phyloP scores from a whole-genome alignment of 2,113 vertebrate species.

The Herpailurus yagouaroundi region DNA sequence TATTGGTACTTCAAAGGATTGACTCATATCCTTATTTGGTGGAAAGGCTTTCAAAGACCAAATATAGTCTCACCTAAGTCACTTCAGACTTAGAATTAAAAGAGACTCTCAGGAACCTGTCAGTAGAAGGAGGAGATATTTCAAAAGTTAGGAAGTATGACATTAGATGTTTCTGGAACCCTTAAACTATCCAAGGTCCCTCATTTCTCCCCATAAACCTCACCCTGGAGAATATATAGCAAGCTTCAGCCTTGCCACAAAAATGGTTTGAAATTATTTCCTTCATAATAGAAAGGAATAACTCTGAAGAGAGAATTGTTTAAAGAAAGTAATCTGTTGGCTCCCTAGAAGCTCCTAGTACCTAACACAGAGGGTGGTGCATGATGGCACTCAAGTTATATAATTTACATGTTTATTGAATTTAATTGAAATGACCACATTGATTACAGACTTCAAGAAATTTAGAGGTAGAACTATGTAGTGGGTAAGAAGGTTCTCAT shows the following conservation, averaged over 20 bases:
- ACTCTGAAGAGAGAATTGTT: neutral
- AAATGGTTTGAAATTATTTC: neutral
- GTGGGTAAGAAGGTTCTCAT: neutral
- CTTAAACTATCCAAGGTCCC: neutral
- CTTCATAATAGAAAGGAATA: neutral
- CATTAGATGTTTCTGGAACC: neutral
- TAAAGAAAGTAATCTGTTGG: neutral
- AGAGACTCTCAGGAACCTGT: neutral
- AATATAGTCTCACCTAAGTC: neutral
- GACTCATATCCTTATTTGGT: neutral
- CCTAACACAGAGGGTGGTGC: neutral
- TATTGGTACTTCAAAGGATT: neutral
- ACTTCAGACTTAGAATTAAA: neutral
- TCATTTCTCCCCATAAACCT: neutral
- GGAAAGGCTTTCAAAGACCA: neutral
- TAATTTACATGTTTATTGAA: neutral
- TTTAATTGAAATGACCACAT: neutral
- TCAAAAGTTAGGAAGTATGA: neutral
- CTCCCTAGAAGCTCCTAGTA: neutral
- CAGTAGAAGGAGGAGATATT: neutral
- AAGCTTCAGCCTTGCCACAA: neutral
- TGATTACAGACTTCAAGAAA: constrained; percentile 6
- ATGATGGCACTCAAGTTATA: neutral
- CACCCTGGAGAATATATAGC: neutral
- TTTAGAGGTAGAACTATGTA: neutral